Conservation (phyloP, 2,888 invertebrate genomes). For the Lissonota sp. region DNA sequence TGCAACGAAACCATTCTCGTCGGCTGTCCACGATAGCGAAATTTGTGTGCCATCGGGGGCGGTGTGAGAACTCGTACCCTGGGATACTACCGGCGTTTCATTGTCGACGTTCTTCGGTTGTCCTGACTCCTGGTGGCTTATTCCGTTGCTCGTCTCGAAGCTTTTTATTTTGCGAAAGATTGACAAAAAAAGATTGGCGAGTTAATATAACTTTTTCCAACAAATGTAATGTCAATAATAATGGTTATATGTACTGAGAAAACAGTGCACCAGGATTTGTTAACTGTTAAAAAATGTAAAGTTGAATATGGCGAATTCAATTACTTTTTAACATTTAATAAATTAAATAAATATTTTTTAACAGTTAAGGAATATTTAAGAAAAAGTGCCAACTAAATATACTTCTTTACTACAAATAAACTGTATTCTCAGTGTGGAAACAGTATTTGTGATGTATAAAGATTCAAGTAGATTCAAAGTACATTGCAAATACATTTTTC, state of each 20-base stretch:
- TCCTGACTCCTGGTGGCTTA: slow-evolving; percentile 83
- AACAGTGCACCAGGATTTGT: too few species aligned
- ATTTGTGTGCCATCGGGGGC: slow-evolving; percentile 83
- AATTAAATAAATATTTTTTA: background rate
- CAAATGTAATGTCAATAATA: background rate
- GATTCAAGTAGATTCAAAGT: too few species aligned
- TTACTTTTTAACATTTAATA: too few species aligned
- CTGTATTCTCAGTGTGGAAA: too few species aligned
- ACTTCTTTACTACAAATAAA: too few species aligned
- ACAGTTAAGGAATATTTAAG: background rate
- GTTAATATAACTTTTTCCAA: background rate
- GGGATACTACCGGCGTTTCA: slow-evolving; percentile 82
- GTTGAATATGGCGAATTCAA: too few species aligned
- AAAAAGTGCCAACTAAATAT: too few species aligned
- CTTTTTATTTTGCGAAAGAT: slow-evolving; percentile 67
- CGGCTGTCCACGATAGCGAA: slow-evolving; percentile 82
- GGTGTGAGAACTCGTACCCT: slow-evolving; percentile 83
- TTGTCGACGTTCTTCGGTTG: slow-evolving; percentile 81
- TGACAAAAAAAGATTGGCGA: background rate
- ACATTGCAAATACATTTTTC: too few species aligned
- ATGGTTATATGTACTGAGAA: too few species aligned
- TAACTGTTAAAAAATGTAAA: too few species aligned
- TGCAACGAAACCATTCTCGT: slow-evolving; percentile 83
- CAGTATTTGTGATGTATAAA: too few species aligned
- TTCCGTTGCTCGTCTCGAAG: slow-evolving; percentile 85